A percentile compares a stretch with the other conserved stretches of the same genome.
Evolutionary conservation across 2,797 vertebrate genomes (phyloP).

Genomic region (Microctenopoma stevenorrisi): DNA sequence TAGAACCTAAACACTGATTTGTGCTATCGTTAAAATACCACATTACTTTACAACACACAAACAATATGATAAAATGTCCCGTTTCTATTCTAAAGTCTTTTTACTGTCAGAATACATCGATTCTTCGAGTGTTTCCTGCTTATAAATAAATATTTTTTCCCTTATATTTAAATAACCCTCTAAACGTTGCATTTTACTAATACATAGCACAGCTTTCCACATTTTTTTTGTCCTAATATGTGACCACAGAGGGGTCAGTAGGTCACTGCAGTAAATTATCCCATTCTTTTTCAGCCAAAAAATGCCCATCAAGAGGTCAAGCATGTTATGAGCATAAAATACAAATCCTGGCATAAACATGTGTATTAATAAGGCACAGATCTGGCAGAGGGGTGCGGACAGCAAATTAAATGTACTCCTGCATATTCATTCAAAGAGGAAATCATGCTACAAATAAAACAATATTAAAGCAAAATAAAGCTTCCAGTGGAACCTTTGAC

Average conservation of each 20-base stretch:
- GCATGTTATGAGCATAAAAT: constrained; percentile 50
- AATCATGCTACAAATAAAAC: constrained; percentile 15
- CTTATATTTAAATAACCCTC: constrained; percentile 55
- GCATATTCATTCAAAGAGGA: constrained; percentile 27
- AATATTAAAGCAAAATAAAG: constrained; percentile 25
- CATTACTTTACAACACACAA: constrained; percentile 28
- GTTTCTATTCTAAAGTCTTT: constrained; percentile 23
- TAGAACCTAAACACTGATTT: constrained; percentile 9
- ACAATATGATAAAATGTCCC: constrained; percentile 29
- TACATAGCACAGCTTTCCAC: constrained; percentile 9
- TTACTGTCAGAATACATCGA: constrained; percentile 29
- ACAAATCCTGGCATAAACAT: constrained; percentile 19
- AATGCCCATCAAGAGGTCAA: constrained; percentile 32
- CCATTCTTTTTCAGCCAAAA: constrained; percentile 37
- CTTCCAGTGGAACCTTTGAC: constrained; percentile 44
- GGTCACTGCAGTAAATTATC: constrained; percentile 52
- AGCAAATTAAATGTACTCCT: constrained; percentile 44
- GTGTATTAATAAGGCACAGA: constrained; percentile 9
- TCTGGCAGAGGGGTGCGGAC: constrained; percentile 12
- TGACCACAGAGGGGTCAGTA: constrained; percentile 52
- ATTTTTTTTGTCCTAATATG: constrained; percentile 12
- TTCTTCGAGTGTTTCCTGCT: constrained; percentile 12
- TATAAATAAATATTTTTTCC: constrained; percentile 59
- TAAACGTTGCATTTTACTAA: constrained; percentile 18
- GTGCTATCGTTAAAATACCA: constrained; percentile 13